Conservation (phyloP, 1,140 invertebrate genomes). For the Rhagoletis pomonella region DNA sequence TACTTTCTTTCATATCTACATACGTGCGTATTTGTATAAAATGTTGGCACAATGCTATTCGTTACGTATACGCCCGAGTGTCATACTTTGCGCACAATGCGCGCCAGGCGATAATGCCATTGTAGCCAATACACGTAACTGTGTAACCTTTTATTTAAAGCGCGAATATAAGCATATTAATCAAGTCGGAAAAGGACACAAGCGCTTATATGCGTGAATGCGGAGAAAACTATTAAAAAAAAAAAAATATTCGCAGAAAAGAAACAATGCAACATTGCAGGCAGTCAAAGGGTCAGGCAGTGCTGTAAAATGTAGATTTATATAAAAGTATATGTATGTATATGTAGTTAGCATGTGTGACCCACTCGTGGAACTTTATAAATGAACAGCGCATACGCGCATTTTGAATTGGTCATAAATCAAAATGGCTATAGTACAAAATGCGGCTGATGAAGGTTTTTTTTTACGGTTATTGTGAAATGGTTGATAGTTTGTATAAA, state of each 20-base stretch:
- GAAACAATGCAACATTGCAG: slow-evolving; percentile 5
- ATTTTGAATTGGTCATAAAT: slow-evolving; percentile 43
- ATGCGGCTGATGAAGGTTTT: slow-evolving; percentile 13
- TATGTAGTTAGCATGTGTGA: background rate
- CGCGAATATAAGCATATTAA: slow-evolving; percentile 44
- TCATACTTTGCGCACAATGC: slow-evolving; percentile 19
- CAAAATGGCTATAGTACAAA: slow-evolving; percentile 14
- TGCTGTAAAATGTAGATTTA: background rate
- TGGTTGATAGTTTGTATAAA: background rate
- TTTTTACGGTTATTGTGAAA: background rate
- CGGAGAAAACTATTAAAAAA: slow-evolving; percentile 19
- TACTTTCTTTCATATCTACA: background rate
- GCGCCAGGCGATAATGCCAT: background rate
- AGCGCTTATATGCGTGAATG: slow-evolving; percentile 9
- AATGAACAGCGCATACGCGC: slow-evolving; percentile 16
- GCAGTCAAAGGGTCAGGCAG: slow-evolving; percentile 4
- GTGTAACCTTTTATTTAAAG: slow-evolving; percentile 6
- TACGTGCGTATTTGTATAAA: background rate
- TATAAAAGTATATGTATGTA: background rate
- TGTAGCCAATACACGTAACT: background rate
- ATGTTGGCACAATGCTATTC: too few species aligned
- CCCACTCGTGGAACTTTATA: slow-evolving; percentile 8
- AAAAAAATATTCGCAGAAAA: slow-evolving; percentile 15
- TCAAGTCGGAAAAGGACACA: slow-evolving; percentile 19
- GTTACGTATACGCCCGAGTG: background rate